Evolutionary conservation across 1,140 invertebrate genomes (phyloP).

Genomic region (Forficula auricularia): DNA sequence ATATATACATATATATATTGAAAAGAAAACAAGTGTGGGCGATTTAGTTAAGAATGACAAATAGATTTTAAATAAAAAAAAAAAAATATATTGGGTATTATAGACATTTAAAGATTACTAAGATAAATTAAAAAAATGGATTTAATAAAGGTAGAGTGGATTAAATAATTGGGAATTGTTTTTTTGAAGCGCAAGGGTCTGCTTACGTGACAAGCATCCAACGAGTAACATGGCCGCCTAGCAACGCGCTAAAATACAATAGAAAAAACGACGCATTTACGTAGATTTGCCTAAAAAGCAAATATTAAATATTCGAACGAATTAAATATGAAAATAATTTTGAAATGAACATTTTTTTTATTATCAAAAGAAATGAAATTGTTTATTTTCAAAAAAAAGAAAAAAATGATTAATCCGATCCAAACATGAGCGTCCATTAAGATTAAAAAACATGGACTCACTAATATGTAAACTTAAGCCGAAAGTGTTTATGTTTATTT

Average conservation of each 20-base stretch:
- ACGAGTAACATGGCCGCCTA: slow-evolving; percentile 6
- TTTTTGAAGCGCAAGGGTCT: slow-evolving; percentile 1
- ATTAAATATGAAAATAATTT: not conserved
- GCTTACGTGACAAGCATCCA: not conserved
- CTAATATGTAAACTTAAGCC: too few relatives aligned
- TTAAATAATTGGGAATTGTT: too few relatives aligned
- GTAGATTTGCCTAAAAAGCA: not conserved
- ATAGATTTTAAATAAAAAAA: not conserved
- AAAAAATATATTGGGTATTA: not conserved
- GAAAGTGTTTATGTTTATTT: too few relatives aligned
- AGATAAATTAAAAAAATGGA: slow-evolving; percentile 1
- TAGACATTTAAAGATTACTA: too few relatives aligned
- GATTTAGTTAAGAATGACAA: not conserved
- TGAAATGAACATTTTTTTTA: not conserved
- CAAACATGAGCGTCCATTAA: too few relatives aligned
- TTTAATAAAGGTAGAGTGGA: not conserved
- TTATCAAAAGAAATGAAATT: not conserved
- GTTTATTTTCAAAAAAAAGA: not conserved
- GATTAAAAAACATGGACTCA: too few relatives aligned
- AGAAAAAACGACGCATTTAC: not conserved
- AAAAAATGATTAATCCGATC: not conserved
- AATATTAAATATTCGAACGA: not conserved
- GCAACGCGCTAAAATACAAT: slow-evolving; percentile 3
- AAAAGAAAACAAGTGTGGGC: too few relatives aligned
- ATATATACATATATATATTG: too few relatives aligned